Conservation (phyloP, 2,888 invertebrate species). For the Archips xylosteana region DNA sequence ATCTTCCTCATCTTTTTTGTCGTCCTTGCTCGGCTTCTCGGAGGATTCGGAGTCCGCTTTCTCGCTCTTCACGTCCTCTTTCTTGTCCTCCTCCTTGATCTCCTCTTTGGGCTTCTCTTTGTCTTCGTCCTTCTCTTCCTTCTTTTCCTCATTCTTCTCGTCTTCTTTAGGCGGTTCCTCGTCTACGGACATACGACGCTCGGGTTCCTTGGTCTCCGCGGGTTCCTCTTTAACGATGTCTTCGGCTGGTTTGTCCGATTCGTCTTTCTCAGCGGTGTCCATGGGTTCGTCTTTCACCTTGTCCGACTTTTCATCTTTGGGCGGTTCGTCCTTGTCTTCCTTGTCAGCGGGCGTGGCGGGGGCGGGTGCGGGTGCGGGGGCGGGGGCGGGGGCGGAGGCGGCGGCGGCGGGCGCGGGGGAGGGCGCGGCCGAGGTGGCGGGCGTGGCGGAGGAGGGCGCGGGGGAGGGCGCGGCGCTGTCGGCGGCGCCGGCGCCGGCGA, state of each 20-base stretch:
- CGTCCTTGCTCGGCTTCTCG: slow-evolving; percentile 80
- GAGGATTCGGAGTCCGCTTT: slow-evolving; percentile 76
- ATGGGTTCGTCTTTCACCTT: slow-evolving; percentile 65
- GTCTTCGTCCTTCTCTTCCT: slow-evolving; percentile 56
- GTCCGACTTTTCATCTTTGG: slow-evolving; percentile 74
- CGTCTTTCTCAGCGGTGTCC: slow-evolving; percentile 72
- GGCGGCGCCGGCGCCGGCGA: slow-evolving; percentile 57
- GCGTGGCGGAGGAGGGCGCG: slow-evolving; percentile 86
- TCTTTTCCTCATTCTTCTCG: slow-evolving; percentile 68
- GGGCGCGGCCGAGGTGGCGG: slow-evolving; percentile 76
- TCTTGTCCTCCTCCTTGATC: slow-evolving; percentile 62
- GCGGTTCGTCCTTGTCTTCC: slow-evolving; percentile 73
- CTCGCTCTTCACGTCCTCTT: slow-evolving; percentile 76
- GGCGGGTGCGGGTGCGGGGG: slow-evolving; percentile 70
- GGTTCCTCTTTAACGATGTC: slow-evolving; percentile 60
- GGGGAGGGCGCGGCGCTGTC: slow-evolving; percentile 91
- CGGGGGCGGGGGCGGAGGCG: slow-evolving; percentile 79
- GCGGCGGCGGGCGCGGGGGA: slow-evolving; percentile 85
- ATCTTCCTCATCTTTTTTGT: slow-evolving; percentile 83
- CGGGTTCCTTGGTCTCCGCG: slow-evolving; percentile 69
- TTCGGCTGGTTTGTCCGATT: slow-evolving; percentile 60
- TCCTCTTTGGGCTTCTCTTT: slow-evolving; percentile 52
- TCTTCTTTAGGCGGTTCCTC: slow-evolving; percentile 77
- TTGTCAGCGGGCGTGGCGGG: slow-evolving; percentile 70
- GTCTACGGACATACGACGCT: slow-evolving; percentile 75